Evolutionary conservation across 2,888 invertebrate species (phyloP), one percentile per base, ranked within the genome.

Genomic region (Perdita meconis): DNA sequence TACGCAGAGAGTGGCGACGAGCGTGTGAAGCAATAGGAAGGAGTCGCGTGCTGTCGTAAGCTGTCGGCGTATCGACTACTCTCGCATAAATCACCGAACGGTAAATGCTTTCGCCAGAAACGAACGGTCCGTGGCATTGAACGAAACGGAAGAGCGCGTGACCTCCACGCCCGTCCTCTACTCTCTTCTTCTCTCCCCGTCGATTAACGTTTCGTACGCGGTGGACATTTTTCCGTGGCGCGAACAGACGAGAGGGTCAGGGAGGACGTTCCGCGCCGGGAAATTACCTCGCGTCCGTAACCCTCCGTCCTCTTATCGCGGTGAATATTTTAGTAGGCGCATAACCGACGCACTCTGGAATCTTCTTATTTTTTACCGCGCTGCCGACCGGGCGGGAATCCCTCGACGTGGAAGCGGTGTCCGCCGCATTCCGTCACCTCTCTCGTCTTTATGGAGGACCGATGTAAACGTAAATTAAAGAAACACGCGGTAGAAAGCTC

Each of bases 391-490:
- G 34, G 56, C 47, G n/a, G 51, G 38, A 51, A 72, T 72, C 51
- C 47, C 47, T 71, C 55, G 16, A 24, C 61, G 55, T 47, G 47
- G 73, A 47, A 13, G 16, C 38, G 55, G 60, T 44, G 57, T 36
- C 19, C 53, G 36, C 50, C 24, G 66, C 77, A 65, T 68, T 80
- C 71, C 69, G 51, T 68, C 40, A 53, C 26, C 53, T 34, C 16
- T 8, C 64, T 30, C 56, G 42, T 56, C 61, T 84, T 86, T 81
- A 86, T 78, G 84, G 81, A 34, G 60, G 73, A 51, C 36, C 64
- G 64, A 66, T 73, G 80, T 59, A 68, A 83, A 71, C 80, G 85
- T 76, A 76, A 85, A 85, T 84, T 66, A 60, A 69, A 78, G 75
- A 78, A 78, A 80, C 61, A 63, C 59, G 63, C 60, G 57, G 56